Conservation (phyloP, 2,888 invertebrate species). For the Atrina japonica region DNA sequence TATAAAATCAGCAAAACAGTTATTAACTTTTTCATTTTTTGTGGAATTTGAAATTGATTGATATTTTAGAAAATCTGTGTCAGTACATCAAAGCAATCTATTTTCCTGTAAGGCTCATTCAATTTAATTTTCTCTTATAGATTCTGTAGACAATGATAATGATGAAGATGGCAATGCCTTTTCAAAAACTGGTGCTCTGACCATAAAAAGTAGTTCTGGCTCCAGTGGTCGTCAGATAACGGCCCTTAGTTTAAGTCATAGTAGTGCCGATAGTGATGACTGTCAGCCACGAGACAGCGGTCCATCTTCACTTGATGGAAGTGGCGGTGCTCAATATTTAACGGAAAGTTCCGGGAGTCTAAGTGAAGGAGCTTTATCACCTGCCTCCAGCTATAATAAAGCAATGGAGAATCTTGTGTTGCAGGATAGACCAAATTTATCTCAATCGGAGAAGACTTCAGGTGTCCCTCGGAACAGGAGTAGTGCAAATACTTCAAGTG, state of each 20-base stretch:
- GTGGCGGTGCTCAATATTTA: conserved; percentile 26
- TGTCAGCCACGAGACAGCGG: conserved; percentile 53
- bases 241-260: conserved; percentile 72
- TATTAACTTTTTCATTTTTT: too few species aligned
- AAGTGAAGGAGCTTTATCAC: conserved; percentile 32
- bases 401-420: conserved; percentile 18
- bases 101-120: too few species aligned
- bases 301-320: conserved; percentile 35
- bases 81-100: too few species aligned
- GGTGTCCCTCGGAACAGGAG: background rate
- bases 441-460: conserved; percentile 11
- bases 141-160: conserved; percentile 70
- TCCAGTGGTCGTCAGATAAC: conserved; percentile 77
- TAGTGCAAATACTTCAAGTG: background rate
- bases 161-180: conserved; percentile 78
- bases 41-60: too few species aligned
- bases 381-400: conserved; percentile 41
- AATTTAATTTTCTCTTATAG: conserved; percentile 59
- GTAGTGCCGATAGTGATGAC: conserved; percentile 72
- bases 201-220: conserved; percentile 78
- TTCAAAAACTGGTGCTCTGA: conserved; percentile 78
- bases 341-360: conserved; percentile 34
- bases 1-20: too few species aligned
- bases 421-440: conserved; percentile 27
- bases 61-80: too few species aligned